phyloP scores from a whole-genome alignment of 2,113 vertebrate genomes.

The Chaetops frenatus region DNA sequence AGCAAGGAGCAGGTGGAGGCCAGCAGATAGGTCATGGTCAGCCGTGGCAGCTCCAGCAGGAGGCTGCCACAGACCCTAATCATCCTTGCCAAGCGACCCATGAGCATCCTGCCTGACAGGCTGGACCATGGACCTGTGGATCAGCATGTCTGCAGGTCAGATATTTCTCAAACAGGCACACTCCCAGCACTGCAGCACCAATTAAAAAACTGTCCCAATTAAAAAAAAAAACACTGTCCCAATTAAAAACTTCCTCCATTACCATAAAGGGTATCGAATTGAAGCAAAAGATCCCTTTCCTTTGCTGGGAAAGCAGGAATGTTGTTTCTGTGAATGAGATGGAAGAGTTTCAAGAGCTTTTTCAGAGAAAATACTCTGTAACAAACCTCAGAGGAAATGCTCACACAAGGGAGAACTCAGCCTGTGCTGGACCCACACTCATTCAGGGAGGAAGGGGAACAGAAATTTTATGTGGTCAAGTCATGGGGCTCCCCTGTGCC shows the following conservation, averaged over 20 bases:
- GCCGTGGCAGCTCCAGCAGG: neutral
- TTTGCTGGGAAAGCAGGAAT: neutral
- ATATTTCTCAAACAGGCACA: neutral
- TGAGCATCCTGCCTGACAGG: neutral
- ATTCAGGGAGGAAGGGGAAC: neutral
- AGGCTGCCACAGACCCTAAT: neutral
- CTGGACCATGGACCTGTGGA: neutral
- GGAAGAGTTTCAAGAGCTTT: neutral
- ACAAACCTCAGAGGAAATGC: neutral
- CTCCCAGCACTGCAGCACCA: neutral
- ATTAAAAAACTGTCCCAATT: neutral
- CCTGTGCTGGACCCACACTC: rapidly evolving
- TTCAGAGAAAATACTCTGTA: neutral
- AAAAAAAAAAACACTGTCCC: neutral
- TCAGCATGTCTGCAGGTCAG: neutral
- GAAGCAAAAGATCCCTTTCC: neutral
- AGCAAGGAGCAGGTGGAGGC: neutral
- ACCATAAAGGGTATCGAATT: neutral
- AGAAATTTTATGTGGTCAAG: neutral
- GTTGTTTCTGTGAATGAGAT: neutral
- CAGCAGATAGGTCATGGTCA: neutral
- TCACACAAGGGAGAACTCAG: neutral
- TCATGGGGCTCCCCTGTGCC: neutral
- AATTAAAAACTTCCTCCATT: neutral
- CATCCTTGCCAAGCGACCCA: rapidly evolving